Conservation (phyloP, 2,888 invertebrate species). For the Diloba caeruleocephala region DNA sequence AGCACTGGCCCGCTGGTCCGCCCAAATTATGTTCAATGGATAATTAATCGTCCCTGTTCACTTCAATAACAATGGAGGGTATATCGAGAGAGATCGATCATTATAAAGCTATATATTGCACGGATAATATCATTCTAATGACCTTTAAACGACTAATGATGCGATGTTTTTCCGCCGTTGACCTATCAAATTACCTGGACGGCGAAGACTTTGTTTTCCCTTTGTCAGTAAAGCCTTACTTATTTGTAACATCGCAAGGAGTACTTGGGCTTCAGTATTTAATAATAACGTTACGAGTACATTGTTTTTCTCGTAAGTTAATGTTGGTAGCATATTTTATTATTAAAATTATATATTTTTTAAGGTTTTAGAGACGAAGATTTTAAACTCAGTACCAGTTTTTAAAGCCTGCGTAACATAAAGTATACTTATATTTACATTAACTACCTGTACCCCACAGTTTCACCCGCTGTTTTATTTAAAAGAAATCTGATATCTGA, state of each 20-base stretch:
- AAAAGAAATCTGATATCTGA: too few relatives aligned
- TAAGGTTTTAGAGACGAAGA: too few relatives aligned
- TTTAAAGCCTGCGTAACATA: too few relatives aligned
- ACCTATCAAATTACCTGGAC: constrained; percentile 50
- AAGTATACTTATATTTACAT: too few relatives aligned
- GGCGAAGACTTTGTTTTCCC: constrained; percentile 35
- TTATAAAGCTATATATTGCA: constrained; percentile 69
- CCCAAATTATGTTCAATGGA: constrained; percentile 88
- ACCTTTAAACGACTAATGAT: constrained; percentile 53
- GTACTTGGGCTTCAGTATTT: constrained; percentile 12
- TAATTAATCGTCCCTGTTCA: constrained; percentile 85
- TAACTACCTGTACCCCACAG: too few relatives aligned
- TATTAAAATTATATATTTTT: too few relatives aligned
- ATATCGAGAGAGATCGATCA: constrained; percentile 73
- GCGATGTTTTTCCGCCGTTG: constrained; percentile 45
- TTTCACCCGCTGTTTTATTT: too few relatives aligned
- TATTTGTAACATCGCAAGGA: constrained; percentile 24
- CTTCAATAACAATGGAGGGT: constrained; percentile 80
- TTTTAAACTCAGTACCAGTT: too few relatives aligned
- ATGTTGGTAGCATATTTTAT: too few relatives aligned
- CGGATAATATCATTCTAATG: constrained; percentile 56
- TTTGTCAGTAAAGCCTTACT: constrained; percentile 34
- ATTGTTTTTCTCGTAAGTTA: too few relatives aligned
- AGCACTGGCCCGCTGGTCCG: constrained; percentile 73
- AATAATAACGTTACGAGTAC: constrained; percentile 11